Evolutionary conservation across 2,797 vertebrate genomes (phyloP).

Genomic region (Sciurus carolinensis): DNA sequence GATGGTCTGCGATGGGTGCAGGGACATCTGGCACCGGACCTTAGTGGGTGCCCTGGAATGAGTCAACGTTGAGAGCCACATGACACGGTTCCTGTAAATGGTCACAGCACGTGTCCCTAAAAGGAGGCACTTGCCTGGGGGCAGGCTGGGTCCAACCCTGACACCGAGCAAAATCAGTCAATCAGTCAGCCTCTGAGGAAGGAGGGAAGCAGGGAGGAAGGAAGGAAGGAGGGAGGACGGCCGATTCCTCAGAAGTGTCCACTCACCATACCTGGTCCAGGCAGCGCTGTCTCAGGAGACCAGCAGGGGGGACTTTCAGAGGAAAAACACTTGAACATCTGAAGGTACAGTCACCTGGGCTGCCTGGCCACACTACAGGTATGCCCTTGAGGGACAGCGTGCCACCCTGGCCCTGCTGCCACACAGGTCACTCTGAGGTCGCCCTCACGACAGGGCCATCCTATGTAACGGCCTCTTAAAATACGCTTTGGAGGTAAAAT

Average conservation of each 20-base stretch:
- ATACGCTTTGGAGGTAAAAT: not conserved
- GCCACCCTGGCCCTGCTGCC: not conserved
- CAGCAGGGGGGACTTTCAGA: not conserved
- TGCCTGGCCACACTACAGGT: not conserved
- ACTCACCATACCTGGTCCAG: too few species aligned
- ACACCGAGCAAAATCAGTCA: not conserved
- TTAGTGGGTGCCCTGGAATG: conserved; percentile 70
- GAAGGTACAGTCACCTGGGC: not conserved
- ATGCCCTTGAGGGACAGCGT: rapidly evolving
- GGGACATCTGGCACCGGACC: conserved; percentile 84
- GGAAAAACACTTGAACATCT: not conserved
- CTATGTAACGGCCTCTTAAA: not conserved
- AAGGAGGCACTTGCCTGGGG: conserved; percentile 71
- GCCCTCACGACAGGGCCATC: not conserved
- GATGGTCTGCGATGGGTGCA: conserved; percentile 80
- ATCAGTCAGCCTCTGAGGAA: not conserved
- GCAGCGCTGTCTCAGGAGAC: not conserved
- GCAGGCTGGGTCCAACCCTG: not conserved
- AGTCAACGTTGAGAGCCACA: conserved; percentile 84
- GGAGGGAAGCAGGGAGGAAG: not conserved
- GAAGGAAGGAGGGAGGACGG: too few species aligned
- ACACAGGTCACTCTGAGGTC: not conserved
- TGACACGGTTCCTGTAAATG: conserved; percentile 69
- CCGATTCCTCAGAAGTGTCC: not conserved
- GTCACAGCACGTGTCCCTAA: conserved; percentile 31